phyloP scores from a whole-genome alignment of 2,113 vertebrate species.

The Origma solitaria region DNA sequence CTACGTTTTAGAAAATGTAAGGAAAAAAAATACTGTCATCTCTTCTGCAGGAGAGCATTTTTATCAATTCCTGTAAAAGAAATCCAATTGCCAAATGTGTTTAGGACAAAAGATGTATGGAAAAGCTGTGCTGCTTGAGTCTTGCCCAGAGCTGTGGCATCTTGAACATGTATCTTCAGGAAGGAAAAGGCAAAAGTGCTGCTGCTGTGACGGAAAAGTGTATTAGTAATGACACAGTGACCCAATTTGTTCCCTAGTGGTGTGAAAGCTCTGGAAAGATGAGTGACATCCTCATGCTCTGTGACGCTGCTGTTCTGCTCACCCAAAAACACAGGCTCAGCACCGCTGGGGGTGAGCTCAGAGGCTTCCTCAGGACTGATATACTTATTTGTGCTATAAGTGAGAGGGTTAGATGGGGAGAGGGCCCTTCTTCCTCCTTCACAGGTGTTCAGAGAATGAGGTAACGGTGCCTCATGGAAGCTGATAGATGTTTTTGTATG shows the following conservation, averaged over 20 bases:
- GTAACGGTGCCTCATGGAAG: not conserved
- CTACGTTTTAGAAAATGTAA: not conserved
- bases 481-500: rapidly evolving
- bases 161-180: not conserved
- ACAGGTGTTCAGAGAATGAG: not conserved
- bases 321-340: not conserved
- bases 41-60: not conserved
- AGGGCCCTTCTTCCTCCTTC: not conserved
- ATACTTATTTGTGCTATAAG: not conserved
- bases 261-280: not conserved
- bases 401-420: not conserved
- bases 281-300: not conserved
- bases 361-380: not conserved
- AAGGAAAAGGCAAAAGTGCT: not conserved
- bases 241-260: not conserved
- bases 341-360: not conserved
- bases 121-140: not conserved
- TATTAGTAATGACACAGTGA: not conserved
- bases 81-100: not conserved
- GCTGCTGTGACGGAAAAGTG: not conserved
- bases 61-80: not conserved
- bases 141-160: not conserved
- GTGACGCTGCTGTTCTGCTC: not conserved
- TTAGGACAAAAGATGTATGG: not conserved
- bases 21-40: not conserved